Evolutionary conservation across 2,797 vertebrate genomes (phyloP).

Genomic region (Halcyon leucocephala): DNA sequence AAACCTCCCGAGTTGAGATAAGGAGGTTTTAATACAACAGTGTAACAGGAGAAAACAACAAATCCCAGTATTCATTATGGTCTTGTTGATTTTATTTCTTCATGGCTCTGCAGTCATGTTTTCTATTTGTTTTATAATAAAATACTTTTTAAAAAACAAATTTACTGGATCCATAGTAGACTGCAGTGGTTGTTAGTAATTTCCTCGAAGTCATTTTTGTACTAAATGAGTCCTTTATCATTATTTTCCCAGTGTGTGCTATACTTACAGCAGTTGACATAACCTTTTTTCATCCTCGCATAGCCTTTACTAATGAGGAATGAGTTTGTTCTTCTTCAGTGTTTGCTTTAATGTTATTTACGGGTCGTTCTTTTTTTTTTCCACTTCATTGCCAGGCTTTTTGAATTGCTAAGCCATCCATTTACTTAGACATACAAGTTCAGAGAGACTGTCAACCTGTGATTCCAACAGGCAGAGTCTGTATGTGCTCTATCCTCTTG

Average conservation of each 20-base stretch:
- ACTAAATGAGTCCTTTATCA: not conserved
- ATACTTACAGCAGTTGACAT: not conserved
- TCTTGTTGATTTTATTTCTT: not conserved
- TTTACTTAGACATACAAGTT: not conserved
- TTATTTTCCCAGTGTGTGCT: not conserved
- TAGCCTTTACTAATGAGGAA: not conserved
- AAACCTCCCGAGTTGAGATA: too few relatives aligned
- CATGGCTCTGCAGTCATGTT: not conserved
- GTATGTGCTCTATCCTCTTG: not conserved
- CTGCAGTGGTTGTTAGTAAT: not conserved
- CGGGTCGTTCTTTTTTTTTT: not conserved
- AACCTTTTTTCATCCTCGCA: not conserved
- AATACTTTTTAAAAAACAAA: not conserved
- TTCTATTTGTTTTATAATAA: not conserved
- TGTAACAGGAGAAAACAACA: too few relatives aligned
- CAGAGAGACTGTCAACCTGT: not conserved
- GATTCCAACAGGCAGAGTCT: not conserved
- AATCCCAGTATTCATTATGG: too few relatives aligned
- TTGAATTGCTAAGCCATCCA: not conserved
- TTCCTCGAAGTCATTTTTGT: not conserved
- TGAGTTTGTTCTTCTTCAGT: not conserved
- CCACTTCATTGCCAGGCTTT: not conserved
- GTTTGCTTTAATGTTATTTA: not conserved
- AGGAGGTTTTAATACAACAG: too few relatives aligned
- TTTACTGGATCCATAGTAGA: not conserved